Evolutionary conservation across 2,113 vertebrate species (phyloP).

Genomic region (Anser cygnoides): DNA sequence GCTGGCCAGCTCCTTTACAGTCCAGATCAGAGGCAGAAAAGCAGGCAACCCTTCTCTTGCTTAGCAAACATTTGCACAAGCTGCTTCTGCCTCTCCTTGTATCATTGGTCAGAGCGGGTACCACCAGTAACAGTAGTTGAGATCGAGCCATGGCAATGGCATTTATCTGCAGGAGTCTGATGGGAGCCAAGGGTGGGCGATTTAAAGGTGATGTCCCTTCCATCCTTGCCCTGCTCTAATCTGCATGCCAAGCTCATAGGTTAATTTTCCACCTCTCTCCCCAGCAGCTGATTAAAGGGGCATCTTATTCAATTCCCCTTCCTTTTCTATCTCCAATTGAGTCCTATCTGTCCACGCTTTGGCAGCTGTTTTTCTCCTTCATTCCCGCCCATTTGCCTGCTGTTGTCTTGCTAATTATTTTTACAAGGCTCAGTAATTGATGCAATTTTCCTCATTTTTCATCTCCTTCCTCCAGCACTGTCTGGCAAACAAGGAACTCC

Average conservation of each 20-base stretch:
- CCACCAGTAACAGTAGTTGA: background rate
- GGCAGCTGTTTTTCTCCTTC: constrained; percentile 31
- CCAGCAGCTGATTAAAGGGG: background rate
- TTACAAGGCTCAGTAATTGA: constrained; percentile 48
- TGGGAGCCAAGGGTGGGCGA: background rate
- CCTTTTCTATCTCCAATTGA: background rate
- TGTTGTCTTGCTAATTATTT: constrained; percentile 52
- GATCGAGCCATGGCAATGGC: background rate
- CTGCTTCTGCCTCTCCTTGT: background rate
- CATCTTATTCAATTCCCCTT: background rate
- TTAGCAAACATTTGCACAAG: background rate
- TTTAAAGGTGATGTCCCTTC: background rate
- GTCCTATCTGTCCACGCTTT: background rate
- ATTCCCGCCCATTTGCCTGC: constrained; percentile 47
- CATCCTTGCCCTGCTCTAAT: background rate
- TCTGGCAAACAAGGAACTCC: background rate
- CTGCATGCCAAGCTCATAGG: background rate
- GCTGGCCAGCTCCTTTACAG: background rate
- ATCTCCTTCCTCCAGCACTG: background rate
- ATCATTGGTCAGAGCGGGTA: background rate
- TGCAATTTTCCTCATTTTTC: constrained; percentile 28
- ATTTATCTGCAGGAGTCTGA: background rate
- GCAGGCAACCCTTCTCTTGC: background rate
- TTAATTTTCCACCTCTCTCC: background rate
- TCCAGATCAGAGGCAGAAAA: accelerated